These are phyloP conservation scores for Parapsyche elsis DNA, from an alignment of 1,140 invertebrate species.

Conservation along the genomic window DNA sequence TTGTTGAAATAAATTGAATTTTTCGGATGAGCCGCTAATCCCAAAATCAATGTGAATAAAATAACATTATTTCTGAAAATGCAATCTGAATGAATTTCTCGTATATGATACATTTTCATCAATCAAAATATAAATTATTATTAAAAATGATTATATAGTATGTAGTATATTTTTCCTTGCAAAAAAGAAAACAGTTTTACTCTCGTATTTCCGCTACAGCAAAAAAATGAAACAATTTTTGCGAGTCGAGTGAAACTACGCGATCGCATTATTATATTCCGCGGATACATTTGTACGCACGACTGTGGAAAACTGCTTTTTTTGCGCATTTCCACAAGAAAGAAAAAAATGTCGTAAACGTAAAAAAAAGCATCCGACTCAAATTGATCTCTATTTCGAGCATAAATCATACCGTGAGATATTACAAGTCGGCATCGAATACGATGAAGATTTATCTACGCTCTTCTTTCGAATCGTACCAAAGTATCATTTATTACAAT, in stretches of 20 bases:
- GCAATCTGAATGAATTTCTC: no score
- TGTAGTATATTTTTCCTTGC: no score
- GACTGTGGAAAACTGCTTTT: conserved; percentile 9
- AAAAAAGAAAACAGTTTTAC: no score
- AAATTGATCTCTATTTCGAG: conserved; percentile 24
- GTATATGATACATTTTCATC: no score
- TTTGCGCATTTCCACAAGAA: conserved; percentile 1
- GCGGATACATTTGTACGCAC: not conserved
- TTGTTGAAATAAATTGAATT: not conserved
- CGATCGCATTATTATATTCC: no score
- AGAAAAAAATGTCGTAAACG: not conserved
- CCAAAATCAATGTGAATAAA: not conserved
- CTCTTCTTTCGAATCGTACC: no score
- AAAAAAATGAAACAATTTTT: no score
- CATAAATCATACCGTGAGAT: conserved; percentile 17
- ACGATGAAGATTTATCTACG: not conserved
- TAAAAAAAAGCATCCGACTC: not conserved
- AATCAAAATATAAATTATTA: no score
- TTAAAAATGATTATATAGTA: no score
- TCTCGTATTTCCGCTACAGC: no score
- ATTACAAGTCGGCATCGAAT: conserved; percentile 19
- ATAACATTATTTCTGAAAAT: not conserved
- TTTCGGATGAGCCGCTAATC: not conserved
- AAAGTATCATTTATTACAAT: not conserved
- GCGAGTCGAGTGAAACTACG: no score